These are phyloP conservation scores for Pterostichus niger DNA, from an alignment of 2,888 invertebrate species.

Conservation along the genomic window DNA sequence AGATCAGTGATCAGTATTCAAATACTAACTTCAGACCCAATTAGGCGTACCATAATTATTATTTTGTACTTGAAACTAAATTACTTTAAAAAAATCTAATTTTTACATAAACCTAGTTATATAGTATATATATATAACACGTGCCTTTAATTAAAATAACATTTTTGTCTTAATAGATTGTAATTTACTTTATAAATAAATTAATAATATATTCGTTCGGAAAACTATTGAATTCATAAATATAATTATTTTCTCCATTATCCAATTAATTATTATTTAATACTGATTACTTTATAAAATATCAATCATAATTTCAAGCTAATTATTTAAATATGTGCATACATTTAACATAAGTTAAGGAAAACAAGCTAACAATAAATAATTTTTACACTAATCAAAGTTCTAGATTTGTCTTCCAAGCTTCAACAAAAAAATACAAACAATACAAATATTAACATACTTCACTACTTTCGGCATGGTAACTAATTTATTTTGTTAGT, in stretches of 20 bases:
- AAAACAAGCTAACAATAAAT: conserved; percentile 4
- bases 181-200: background rate
- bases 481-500: background rate
- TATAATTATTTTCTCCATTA: background rate
- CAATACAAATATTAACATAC: conserved; percentile 23
- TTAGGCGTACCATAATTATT: too few relatives aligned
- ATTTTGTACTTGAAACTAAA: too few relatives aligned
- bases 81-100: too few relatives aligned
- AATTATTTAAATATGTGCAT: background rate
- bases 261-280: conserved; percentile 7
- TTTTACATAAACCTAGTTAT: background rate
- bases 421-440: conserved; percentile 5
- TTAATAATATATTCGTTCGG: too few relatives aligned
- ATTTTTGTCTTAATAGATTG: background rate
- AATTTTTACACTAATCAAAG: conserved; percentile 26
- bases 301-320: background rate
- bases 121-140: too few relatives aligned
- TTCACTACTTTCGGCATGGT: conserved; percentile 23
- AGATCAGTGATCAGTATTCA: too few relatives aligned
- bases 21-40: too few relatives aligned
- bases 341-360: background rate
- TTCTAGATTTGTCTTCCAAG: conserved; percentile 21
- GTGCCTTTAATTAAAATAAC: too few relatives aligned
- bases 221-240: background rate
- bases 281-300: conserved; percentile 8